Base-by-base conservation (phyloP, 1,140 invertebrate species). In the Lepidurus apus region DNA sequence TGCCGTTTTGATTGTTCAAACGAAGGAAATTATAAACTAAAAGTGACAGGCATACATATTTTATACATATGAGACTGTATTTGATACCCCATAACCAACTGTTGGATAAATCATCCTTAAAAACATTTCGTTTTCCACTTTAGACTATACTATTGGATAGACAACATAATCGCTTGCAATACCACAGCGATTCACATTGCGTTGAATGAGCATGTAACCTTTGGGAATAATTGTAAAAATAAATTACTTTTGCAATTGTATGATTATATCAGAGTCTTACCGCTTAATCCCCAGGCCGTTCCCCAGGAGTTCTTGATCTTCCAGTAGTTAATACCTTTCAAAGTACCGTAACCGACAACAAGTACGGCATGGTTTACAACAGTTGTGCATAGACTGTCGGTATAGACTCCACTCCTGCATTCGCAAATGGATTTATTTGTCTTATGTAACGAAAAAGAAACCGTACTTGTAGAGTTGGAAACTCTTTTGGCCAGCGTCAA, bases 251-350 rank as follows among this genome's bases (percentile, higher is more conserved):
- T 34, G 2, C 34, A 34, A 34, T 34, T 34, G 2, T 4, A 34
- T 3, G 4, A 0, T 10, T 83, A 82, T 83, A 88, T 87, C 78
- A 82, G 79, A 42, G 87, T 82, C 79, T 87, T 88, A 13, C 87
- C 87, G 80, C 85, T 78, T 84, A 80, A 43, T 34, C 87, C 87
- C 82, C 86, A 88, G 47, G 84, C 81, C 42, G 81, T 79, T 13
- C 86, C 87, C 87, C 87, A 88, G 5, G 87, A 87, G 81, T 88
- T 88, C 21, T 85, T 83, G 11, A 87, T 85, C 44, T 87, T 88
- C 78, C 87, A 88, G 80, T 85, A 87, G 53, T 87, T 84, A n/a
- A 86, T 87, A 21, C 87, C 81, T 76, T 84, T 82, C 84, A 84
- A 84, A 79, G 84, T 74, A 80, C 87, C 85, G 83, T 87, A 88